Evolutionary conservation across 2,113 vertebrate genomes (phyloP), one percentile per base, ranked within the genome.

Genomic region (Pipra filicauda): DNA sequence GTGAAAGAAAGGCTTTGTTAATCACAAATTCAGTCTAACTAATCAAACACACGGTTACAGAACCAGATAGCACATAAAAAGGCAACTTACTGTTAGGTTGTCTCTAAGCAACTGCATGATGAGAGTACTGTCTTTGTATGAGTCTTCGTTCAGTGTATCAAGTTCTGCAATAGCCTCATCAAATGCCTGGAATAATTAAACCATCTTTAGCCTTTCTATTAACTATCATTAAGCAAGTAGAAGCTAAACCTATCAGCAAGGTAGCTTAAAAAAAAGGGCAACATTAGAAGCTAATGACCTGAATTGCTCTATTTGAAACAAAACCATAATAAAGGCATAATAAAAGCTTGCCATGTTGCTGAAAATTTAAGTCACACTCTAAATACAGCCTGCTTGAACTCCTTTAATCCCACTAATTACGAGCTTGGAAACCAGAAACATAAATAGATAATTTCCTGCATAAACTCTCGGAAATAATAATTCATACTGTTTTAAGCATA

Each of bases 41-140:
- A 55, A 89, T 35, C 28, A 46, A 73, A 73, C 44, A 33, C 3
- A 18, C 10, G 31, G 41, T 51, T 71, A 85, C 26, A 78, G 57
- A 93, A 83, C 5, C 21, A 86, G 58, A 48, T 1, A 83, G 55
- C 27, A 85, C 24, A 73, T 6, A 19, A 73, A 75, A 91, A 90
- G 30, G 23, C 24, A 70, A 98, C 99, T 99, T 97, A 99, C 99
- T 98, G 99, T 99, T 97, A 99, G 98, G 98, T 99, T 99, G 98
- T 99, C 99, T 99, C 99, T 99, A 97, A 99, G 99, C 98, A 99
- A 98, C 98, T 99, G 99, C 99, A 99, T 99, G 98, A 99, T 99
- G 91, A 99, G 99, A 95, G 99, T 99, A 97, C 99, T 99, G 98
- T 99, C 99, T 99, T 99, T 99, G 98, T 99, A 99, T 31, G 99